Evolutionary conservation across 35 echinoderm and acorn worm genomes (phyloP).

Genomic region (Lytechinus variegatus): DNA sequence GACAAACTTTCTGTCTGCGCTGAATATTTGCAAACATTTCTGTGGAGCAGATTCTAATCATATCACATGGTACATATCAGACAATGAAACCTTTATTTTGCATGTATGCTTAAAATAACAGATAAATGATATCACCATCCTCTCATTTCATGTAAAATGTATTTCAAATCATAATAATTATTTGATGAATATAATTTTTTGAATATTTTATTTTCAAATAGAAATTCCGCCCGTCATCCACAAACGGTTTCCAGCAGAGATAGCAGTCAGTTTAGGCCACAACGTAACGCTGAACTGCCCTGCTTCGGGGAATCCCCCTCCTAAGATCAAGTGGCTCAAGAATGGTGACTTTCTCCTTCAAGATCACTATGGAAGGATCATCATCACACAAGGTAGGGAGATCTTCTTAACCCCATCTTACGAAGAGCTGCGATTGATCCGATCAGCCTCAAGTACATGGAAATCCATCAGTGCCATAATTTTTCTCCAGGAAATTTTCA

Average conservation of each 20-base stretch:
- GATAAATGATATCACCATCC: no score
- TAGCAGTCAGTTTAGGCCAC: slow-evolving; percentile 48
- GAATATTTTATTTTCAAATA: neutral
- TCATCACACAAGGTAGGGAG: slow-evolving; percentile 50
- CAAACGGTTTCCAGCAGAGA: slow-evolving; percentile 71
- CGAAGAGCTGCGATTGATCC: no score
- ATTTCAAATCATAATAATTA: no score
- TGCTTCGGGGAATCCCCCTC: slow-evolving; percentile 66
- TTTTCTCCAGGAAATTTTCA: no score
- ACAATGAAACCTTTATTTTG: no score
- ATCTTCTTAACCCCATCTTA: neutral
- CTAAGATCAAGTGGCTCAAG: slow-evolving; percentile 69
- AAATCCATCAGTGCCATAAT: no score
- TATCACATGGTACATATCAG: no score
- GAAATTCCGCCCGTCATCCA: slow-evolving; percentile 81
- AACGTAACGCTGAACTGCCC: slow-evolving; percentile 76
- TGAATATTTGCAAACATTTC: neutral
- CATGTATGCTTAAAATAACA: no score
- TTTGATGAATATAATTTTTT: no score
- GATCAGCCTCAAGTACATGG: no score
- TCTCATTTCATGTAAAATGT: no score
- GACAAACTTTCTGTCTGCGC: no score
- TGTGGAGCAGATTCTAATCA: neutral
- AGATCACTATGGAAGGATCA: slow-evolving; percentile 49
- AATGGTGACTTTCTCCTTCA: slow-evolving; percentile 50